Evolutionary conservation across 2,797 vertebrate species (phyloP).

Genomic region (Sebastolobus alascanus): DNA sequence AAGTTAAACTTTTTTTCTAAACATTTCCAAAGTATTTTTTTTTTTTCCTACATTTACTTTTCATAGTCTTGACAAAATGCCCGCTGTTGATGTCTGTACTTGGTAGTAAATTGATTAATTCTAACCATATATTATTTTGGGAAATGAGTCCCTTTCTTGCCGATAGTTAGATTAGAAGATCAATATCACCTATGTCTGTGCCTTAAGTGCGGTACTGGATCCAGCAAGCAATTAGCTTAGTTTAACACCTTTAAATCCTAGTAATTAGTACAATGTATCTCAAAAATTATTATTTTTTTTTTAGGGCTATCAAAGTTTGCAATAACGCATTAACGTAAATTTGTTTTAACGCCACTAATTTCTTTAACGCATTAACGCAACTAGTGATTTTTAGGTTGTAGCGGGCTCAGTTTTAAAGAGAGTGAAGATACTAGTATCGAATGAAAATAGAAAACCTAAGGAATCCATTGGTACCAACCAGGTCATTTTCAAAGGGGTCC

Average conservation of each 20-base stretch:
- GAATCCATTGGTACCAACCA: too few relatives aligned
- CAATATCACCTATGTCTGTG: neutral
- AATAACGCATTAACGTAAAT: too few relatives aligned
- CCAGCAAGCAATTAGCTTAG: neutral
- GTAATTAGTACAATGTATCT: neutral
- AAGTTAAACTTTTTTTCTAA: too few relatives aligned
- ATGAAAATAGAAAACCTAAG: too few relatives aligned
- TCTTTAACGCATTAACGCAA: too few relatives aligned
- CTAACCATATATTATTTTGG: neutral
- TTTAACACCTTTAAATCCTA: neutral
- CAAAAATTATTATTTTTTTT: too few relatives aligned
- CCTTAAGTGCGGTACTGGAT: neutral
- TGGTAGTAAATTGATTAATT: neutral
- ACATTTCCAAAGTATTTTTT: neutral
- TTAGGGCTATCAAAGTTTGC: too few relatives aligned
- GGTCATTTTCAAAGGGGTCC: too few relatives aligned
- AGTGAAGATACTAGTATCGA: rapidly evolving
- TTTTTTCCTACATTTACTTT: neutral
- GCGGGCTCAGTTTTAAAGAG: too few relatives aligned
- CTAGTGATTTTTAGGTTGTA: too few relatives aligned
- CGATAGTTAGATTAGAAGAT: neutral
- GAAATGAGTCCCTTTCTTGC: neutral
- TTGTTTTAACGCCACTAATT: too few relatives aligned
- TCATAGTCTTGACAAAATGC: neutral
- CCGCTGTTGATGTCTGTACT: neutral